A percentile compares a stretch with the other conserved stretches of the same genome.
phyloP scores from a whole-genome alignment of 2,888 invertebrate genomes.

The Diarsia mendica region DNA sequence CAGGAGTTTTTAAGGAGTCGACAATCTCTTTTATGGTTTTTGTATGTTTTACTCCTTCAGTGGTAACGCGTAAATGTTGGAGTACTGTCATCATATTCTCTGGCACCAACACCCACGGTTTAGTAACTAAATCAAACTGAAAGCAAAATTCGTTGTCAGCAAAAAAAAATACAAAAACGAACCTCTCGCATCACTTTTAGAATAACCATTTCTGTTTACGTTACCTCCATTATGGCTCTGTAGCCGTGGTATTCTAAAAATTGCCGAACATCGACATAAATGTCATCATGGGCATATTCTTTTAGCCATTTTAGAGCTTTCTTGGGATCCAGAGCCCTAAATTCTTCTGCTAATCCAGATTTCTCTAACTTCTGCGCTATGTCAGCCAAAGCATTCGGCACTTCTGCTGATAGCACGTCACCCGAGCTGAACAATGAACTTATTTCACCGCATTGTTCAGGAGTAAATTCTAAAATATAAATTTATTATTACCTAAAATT shows the following conservation, averaged over 20 bases:
- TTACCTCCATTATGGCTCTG: slow-evolving; percentile 92
- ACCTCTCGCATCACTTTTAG: too few species aligned
- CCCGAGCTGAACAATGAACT: slow-evolving; percentile 92
- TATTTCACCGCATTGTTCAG: slow-evolving; percentile 93
- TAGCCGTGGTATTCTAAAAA: slow-evolving; percentile 94
- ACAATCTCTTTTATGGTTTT: slow-evolving; percentile 86
- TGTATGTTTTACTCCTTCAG: slow-evolving; percentile 67
- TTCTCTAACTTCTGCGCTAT: slow-evolving; percentile 84
- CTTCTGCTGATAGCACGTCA: slow-evolving; percentile 94
- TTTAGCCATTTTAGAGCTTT: slow-evolving; percentile 91
- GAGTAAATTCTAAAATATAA: slow-evolving; percentile 89
- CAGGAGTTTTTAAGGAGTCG: slow-evolving; percentile 86
- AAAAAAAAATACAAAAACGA: background rate
- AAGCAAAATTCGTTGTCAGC: slow-evolving; percentile 24
- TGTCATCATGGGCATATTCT: slow-evolving; percentile 79
- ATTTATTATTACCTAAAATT: background rate
- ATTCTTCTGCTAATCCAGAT: slow-evolving; percentile 85
- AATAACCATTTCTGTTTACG: slow-evolving; percentile 13
- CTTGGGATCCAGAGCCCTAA: slow-evolving; percentile 84
- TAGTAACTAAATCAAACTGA: slow-evolving; percentile 92
- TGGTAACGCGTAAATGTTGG: slow-evolving; percentile 83
- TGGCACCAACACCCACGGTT: slow-evolving; percentile 92
- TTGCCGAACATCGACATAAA: slow-evolving; percentile 85
- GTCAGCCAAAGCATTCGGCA: slow-evolving; percentile 90
- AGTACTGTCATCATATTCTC: slow-evolving; percentile 91